These are phyloP conservation scores for Hetaerina americana DNA, from an alignment of 1,140 invertebrate species.

Conservation along the genomic window DNA sequence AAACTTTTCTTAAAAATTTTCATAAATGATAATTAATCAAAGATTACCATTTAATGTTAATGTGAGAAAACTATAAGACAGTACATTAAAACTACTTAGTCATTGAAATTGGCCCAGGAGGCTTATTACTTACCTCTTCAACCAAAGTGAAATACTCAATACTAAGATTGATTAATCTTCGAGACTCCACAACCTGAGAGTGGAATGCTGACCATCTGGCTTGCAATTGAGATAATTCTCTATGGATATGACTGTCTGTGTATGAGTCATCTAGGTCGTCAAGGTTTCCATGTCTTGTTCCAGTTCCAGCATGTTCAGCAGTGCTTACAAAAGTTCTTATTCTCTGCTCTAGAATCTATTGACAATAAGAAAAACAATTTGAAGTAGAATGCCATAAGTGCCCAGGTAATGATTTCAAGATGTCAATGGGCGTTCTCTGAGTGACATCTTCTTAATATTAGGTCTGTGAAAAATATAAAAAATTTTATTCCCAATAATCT, in stretches of 20 bases:
- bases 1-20: neutral
- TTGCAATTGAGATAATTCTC: slow-evolving; percentile 49
- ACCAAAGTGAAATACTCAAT: slow-evolving; percentile 41
- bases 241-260: slow-evolving; percentile 42
- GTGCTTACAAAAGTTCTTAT: slow-evolving; percentile 57
- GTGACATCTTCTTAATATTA: too few species aligned
- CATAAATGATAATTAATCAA: neutral
- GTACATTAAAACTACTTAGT: neutral
- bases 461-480: too few species aligned
- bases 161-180: slow-evolving; percentile 38
- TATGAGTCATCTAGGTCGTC: slow-evolving; percentile 30
- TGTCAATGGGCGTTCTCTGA: too few species aligned
- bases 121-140: slow-evolving; percentile 37
- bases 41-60: neutral
- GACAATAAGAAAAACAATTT: slow-evolving; percentile 18
- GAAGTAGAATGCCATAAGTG: neutral
- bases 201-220: slow-evolving; percentile 61
- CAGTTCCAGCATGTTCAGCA: slow-evolving; percentile 47
- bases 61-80: neutral
- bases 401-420: neutral
- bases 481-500: too few species aligned
- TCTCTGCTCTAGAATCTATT: slow-evolving; percentile 53
- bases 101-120: too few species aligned
- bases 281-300: slow-evolving; percentile 21
- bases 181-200: slow-evolving; percentile 48